Evolutionary conservation across 2,113 vertebrate species (phyloP), one percentile per base, ranked within the genome.

Genomic region (Aegypius monachus): DNA sequence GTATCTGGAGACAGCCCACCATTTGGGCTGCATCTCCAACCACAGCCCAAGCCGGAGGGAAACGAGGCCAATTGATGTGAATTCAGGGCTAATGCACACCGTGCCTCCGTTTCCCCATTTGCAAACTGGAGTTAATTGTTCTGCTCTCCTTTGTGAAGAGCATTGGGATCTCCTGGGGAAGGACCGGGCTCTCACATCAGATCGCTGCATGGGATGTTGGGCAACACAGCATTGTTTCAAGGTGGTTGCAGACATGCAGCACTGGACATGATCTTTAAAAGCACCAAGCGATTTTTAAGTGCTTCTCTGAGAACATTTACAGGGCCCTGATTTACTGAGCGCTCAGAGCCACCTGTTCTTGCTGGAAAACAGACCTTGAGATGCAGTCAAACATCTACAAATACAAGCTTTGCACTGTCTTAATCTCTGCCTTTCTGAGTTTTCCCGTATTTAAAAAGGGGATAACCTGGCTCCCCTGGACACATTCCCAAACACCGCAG

Each of bases 271-370:
- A 47, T 31, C 77, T 94, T 82, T 80, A 92, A 80, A 83, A 86
- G 68, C 77, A 73, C 36, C 21, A 3, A 86, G 75, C 3, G 13
- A 74, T 55, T 86, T 83, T 94, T 38, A 86, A 94, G 78, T 93
- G 81, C 72, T 80, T 95, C 63, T 68, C 59, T 6, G 36, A 88
- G 79, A 66, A 66, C 72, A 63, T 88, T 93, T 88, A 65, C 63
- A 65, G 81, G 81, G 81, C 52, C 42, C 58, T 89, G 96, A 89
- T 81, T 95, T 96, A 93, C 59, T 32, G 84, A 78, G 94, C 4
- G 11, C 83, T 85, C 82, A 34, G 74, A 93, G 95, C 91, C 90
- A 79, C 75, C 75, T 63, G 62, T 52, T 91, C 89, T 38, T 32
- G 6, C 71, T 56, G 75, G 67, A 65, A 80, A 95, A 65, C 78